phyloP scores from a whole-genome alignment of 2,888 invertebrate genomes.

The Scaptomyza reducta region DNA sequence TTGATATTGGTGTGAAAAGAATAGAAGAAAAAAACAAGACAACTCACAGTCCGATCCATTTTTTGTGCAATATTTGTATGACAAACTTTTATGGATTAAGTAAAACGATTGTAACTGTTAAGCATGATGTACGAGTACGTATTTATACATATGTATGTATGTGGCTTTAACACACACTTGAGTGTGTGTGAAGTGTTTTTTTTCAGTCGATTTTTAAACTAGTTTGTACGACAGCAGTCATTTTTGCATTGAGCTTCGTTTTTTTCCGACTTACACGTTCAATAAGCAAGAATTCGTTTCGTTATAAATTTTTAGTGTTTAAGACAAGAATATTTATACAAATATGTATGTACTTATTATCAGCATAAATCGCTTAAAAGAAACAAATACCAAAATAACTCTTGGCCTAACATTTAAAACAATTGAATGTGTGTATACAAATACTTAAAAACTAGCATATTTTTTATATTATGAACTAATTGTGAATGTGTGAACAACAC shows the following conservation, averaged over 20 bases:
- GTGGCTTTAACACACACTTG: not conserved
- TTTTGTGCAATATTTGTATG: conserved; percentile 81
- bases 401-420: conserved; percentile 52
- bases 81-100: conserved; percentile 77
- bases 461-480: conserved; percentile 75
- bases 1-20: conserved; percentile 61
- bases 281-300: conserved; percentile 67
- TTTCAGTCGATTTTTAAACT: conserved; percentile 70
- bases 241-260: conserved; percentile 74
- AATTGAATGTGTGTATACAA: conserved; percentile 51
- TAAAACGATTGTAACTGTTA: conserved; percentile 58
- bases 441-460: conserved; percentile 71
- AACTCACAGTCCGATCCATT: conserved; percentile 80
- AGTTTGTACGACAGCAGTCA: conserved; percentile 75
- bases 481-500: conserved; percentile 64
- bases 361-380: conserved; percentile 44
- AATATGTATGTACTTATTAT: conserved; percentile 41
- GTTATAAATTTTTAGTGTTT: conserved; percentile 61
- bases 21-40: not conserved
- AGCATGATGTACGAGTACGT: conserved; percentile 44
- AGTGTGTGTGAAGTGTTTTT: conserved; percentile 27
- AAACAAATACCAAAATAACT: conserved; percentile 31
- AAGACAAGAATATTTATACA: conserved; percentile 34
- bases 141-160: conserved; percentile 22
- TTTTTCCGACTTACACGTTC: conserved; percentile 69